These are phyloP conservation scores for Drosophila recens DNA, from an alignment of 2,888 invertebrate species.

Conservation along the genomic window DNA sequence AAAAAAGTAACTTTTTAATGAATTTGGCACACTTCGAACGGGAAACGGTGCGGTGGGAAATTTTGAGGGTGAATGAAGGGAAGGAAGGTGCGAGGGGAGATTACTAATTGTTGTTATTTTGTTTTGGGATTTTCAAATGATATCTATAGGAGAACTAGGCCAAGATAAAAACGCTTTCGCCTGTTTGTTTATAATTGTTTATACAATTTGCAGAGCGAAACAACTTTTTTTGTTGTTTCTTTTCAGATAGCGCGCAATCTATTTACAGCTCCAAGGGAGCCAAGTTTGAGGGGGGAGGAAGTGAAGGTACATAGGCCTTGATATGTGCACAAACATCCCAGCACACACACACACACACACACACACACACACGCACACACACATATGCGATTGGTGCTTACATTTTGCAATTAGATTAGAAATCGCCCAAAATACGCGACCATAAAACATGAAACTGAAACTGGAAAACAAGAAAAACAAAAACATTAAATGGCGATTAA, in stretches of 20 bases:
- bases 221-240: slow-evolving; percentile 38
- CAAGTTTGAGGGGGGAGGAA: slow-evolving; percentile 5
- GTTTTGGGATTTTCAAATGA: slow-evolving; percentile 53
- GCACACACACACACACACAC: slow-evolving; percentile 18
- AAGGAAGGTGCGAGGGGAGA: background rate
- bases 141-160: slow-evolving; percentile 70
- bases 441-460: slow-evolving; percentile 67
- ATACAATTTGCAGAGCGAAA: slow-evolving; percentile 69
- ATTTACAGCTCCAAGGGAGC: slow-evolving; percentile 30
- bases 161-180: slow-evolving; percentile 70
- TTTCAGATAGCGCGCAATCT: slow-evolving; percentile 67
- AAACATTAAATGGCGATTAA: slow-evolving; percentile 82
- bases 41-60: background rate
- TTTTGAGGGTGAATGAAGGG: background rate
- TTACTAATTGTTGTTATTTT: slow-evolving; percentile 41
- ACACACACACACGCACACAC: too few species aligned
- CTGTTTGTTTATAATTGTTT: slow-evolving; percentile 78
- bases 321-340: slow-evolving; percentile 64
- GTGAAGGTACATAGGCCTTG: slow-evolving; percentile 53
- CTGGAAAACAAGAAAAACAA: slow-evolving; percentile 76
- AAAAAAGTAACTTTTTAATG: slow-evolving; percentile 43
- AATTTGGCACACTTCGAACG: slow-evolving; percentile 52
- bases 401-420: slow-evolving; percentile 81
- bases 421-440: slow-evolving; percentile 60
- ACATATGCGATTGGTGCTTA: slow-evolving; percentile 46